Conservation (phyloP, 2,113 vertebrate genomes). For the Phylloscopus trochiloides region DNA sequence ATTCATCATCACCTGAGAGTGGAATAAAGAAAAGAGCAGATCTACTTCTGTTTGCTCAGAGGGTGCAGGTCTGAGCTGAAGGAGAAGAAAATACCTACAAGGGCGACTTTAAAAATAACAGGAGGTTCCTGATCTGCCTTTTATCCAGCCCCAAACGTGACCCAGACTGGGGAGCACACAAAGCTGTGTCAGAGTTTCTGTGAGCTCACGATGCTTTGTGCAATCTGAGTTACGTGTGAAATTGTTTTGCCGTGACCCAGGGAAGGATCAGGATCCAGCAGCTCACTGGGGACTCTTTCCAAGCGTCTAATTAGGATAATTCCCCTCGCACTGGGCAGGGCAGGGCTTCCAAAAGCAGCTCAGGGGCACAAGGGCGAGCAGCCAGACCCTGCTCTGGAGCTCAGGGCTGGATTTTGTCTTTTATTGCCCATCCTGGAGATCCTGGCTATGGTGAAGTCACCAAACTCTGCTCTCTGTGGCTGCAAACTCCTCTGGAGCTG, state of each 20-base stretch:
- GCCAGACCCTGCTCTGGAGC: slow-evolving; percentile 6
- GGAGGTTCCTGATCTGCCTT: background rate
- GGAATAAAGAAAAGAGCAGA: background rate
- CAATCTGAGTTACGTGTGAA: background rate
- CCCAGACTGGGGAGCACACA: background rate
- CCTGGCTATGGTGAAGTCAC: background rate
- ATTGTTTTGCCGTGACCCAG: slow-evolving; percentile 45
- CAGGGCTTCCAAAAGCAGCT: slow-evolving; percentile 11
- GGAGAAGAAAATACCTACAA: background rate
- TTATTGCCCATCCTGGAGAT: background rate
- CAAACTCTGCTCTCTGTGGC: background rate
- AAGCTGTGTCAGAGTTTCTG: background rate
- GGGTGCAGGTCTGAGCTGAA: background rate
- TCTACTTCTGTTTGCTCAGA: background rate
- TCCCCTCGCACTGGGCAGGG: background rate
- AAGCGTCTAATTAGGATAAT: slow-evolving; percentile 20
- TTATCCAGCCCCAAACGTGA: background rate
- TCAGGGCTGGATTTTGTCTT: background rate
- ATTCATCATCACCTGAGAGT: background rate
- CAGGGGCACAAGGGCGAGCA: slow-evolving; percentile 6
- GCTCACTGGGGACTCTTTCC: background rate
- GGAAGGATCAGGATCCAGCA: slow-evolving; percentile 16
- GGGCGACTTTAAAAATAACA: background rate
- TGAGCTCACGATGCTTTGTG: slow-evolving; percentile 19
- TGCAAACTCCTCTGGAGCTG: background rate